Conservation (phyloP, 2,797 vertebrate genomes). For the Eupleurogrammus muticus region DNA sequence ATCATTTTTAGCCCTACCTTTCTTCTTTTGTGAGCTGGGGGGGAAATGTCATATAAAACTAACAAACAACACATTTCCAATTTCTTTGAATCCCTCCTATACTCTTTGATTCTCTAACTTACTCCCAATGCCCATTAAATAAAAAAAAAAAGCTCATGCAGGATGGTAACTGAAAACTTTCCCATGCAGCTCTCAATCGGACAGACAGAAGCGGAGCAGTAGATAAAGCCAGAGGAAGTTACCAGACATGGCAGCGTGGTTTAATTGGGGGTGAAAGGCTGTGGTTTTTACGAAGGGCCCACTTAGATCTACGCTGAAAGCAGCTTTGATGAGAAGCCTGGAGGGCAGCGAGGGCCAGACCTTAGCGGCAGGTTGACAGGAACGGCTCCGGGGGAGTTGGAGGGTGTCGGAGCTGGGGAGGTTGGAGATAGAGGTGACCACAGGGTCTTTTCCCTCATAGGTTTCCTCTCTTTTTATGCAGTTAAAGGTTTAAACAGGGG, state of each 20-base stretch:
- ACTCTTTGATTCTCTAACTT: conserved; percentile 21
- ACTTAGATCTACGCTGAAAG: conserved; percentile 44
- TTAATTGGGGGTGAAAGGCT: conserved; percentile 68
- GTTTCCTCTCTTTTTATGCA: conserved; percentile 56
- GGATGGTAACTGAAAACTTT: conserved; percentile 18
- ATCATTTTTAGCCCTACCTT: conserved; percentile 48
- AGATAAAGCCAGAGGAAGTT: conserved; percentile 28
- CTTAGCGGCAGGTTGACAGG: conserved; percentile 55
- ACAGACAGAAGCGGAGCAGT: conserved; percentile 6
- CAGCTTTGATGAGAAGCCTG: conserved; percentile 70
- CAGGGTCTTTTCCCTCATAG: conserved; percentile 48
- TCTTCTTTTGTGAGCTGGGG: conserved; percentile 25
- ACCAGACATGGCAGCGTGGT: conserved; percentile 42
- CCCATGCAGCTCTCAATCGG: conserved; percentile 10
- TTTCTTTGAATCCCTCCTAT: conserved; percentile 10
- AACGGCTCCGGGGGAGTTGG: conserved; percentile 41
- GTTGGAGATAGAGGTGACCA: conserved; percentile 30
- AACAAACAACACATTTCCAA: conserved; percentile 59
- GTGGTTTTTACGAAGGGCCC: conserved; percentile 47
- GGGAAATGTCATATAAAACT: conserved; percentile 42
- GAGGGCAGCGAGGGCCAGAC: conserved; percentile 43
- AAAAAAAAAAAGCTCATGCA: conserved; percentile 13
- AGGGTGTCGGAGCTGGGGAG: conserved; percentile 17
- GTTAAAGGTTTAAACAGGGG: conserved; percentile 39
- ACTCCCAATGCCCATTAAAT: conserved; percentile 11